Conservation (phyloP, 2,113 vertebrate genomes). For the Hystrix cristata region DNA sequence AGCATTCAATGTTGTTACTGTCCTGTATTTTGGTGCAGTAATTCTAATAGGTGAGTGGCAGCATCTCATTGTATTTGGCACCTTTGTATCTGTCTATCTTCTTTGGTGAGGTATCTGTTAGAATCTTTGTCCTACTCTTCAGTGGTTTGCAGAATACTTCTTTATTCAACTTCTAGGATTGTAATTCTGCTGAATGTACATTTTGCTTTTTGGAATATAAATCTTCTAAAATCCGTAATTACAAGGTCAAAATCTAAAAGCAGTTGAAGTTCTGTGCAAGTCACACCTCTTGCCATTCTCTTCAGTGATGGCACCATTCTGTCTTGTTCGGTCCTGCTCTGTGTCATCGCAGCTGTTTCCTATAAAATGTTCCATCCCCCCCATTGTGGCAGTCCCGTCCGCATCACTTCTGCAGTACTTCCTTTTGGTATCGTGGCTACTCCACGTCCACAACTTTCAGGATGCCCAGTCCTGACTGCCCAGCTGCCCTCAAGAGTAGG, state of each 20-base stretch:
- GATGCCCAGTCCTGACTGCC: not conserved
- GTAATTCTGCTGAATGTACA: not conserved
- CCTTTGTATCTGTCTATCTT: too few species aligned
- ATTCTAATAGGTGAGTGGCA: too few species aligned
- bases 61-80: too few species aligned
- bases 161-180: too few species aligned
- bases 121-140: too few species aligned
- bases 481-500: not conserved
- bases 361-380: not conserved
- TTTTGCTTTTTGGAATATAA: not conserved
- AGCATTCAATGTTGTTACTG: too few species aligned
- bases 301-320: not conserved
- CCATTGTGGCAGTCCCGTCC: not conserved
- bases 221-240: not conserved
- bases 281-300: not conserved
- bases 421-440: not conserved
- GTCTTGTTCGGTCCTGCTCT: not conserved
- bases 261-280: not conserved
- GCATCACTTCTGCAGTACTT: not conserved
- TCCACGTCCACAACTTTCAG: not conserved
- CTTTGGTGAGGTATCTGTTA: too few species aligned
- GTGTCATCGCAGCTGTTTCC: not conserved
- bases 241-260: not conserved
- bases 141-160: too few species aligned
- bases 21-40: too few species aligned